phyloP scores from a whole-genome alignment of 2,797 vertebrate species.

The Danio kyathit region DNA sequence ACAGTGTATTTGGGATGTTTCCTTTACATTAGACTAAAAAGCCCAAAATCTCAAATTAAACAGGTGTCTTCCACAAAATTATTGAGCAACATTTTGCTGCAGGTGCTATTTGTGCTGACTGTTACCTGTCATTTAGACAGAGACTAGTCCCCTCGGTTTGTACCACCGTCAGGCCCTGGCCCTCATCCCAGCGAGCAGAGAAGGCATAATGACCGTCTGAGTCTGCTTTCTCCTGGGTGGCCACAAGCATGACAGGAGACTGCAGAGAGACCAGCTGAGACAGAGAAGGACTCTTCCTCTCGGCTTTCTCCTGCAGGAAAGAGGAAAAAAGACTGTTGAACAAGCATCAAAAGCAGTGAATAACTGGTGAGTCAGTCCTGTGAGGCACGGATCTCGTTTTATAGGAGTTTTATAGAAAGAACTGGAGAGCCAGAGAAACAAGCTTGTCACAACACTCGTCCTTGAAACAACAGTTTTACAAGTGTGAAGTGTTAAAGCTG shows the following conservation, averaged over 20 bases:
- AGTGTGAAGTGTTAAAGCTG: constrained; percentile 21
- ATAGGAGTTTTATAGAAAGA: not conserved
- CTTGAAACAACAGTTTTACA: constrained; percentile 31
- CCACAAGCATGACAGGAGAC: constrained; percentile 75
- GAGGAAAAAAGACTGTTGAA: constrained; percentile 14
- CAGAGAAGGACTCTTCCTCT: constrained; percentile 65
- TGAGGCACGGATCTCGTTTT: constrained; percentile 7
- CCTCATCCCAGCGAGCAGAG: constrained; percentile 62
- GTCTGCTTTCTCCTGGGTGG: constrained; percentile 68
- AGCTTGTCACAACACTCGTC: not conserved
- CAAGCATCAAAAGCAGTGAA: constrained; percentile 21
- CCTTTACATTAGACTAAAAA: too few relatives aligned
- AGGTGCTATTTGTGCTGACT: not conserved
- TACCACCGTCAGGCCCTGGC: constrained; percentile 70
- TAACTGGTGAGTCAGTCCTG: constrained; percentile 7
- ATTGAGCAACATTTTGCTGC: not conserved
- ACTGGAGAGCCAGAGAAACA: not conserved
- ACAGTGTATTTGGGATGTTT: too few relatives aligned
- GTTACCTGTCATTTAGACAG: constrained; percentile 78
- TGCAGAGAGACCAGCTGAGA: constrained; percentile 76
- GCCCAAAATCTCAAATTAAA: too few relatives aligned
- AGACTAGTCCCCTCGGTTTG: constrained; percentile 68
- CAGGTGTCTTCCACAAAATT: not conserved
- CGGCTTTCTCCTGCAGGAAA: constrained; percentile 68
- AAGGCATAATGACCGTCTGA: constrained; percentile 72